phyloP scores from a whole-genome alignment of 2,888 invertebrate genomes.

The Corbicula japonica region DNA sequence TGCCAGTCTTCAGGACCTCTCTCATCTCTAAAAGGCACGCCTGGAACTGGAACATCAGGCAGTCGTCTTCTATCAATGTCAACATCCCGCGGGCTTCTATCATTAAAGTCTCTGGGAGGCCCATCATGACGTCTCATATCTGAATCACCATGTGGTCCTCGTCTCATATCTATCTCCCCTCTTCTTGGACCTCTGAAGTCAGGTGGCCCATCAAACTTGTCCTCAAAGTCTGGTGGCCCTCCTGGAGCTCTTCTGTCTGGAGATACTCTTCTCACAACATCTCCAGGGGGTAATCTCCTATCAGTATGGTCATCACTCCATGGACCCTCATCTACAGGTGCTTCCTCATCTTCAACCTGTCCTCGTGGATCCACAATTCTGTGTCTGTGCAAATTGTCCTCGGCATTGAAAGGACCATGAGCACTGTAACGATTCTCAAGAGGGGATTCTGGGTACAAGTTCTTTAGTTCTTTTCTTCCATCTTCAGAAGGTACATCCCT shows the following conservation, averaged over 20 bases:
- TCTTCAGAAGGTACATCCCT: constrained; percentile 17
- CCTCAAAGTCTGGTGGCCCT: constrained; percentile 21
- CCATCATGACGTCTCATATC: constrained; percentile 22
- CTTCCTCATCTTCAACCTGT: not conserved
- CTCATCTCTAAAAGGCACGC: constrained; percentile 29
- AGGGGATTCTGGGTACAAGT: constrained; percentile 54
- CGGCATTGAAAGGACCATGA: constrained; percentile 10
- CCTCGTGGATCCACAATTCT: too few relatives aligned
- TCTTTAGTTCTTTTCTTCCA: constrained; percentile 29
- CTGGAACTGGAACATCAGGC: constrained; percentile 9
- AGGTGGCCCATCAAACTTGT: constrained; percentile 27
- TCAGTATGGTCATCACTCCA: constrained; percentile 16
- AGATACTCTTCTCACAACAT: constrained; percentile 7
- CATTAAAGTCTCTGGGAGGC: constrained; percentile 23
- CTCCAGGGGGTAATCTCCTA: not conserved
- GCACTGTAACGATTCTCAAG: constrained; percentile 5
- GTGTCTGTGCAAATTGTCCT: not conserved
- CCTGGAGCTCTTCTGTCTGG: constrained; percentile 9
- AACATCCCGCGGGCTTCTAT: constrained; percentile 7
- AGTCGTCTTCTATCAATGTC: constrained; percentile 25
- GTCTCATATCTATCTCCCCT: constrained; percentile 9
- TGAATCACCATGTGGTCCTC: constrained; percentile 1
- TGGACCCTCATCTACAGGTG: not conserved
- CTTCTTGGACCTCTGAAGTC: constrained; percentile 24
- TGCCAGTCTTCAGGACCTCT: constrained; percentile 24